Conservation (phyloP, 2,797 vertebrate species). For the Poeciliopsis presidionis region DNA sequence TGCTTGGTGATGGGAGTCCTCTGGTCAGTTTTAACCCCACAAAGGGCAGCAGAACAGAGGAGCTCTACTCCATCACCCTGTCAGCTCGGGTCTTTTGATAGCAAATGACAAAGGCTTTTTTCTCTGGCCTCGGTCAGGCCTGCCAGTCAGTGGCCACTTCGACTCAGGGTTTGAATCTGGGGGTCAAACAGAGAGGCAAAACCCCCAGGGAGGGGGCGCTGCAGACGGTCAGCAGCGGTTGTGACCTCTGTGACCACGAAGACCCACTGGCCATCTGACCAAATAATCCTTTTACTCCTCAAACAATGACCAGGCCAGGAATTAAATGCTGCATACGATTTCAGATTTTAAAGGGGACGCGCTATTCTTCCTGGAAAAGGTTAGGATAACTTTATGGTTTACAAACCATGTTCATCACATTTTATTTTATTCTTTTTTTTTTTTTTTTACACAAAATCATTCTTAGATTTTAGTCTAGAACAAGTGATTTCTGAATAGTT, state of each 20-base stretch:
- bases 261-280: constrained; percentile 54
- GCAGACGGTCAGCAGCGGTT: constrained; percentile 63
- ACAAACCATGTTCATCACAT: too few species aligned
- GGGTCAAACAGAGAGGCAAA: constrained; percentile 66
- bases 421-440: too few species aligned
- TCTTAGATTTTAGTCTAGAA: too few species aligned
- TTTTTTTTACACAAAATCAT: too few species aligned
- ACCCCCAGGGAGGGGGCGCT: constrained; percentile 61
- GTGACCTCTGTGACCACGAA: constrained; percentile 56
- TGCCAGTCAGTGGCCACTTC: constrained; percentile 73
- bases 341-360: neutral
- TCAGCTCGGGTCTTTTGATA: constrained; percentile 60
- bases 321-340: constrained; percentile 25
- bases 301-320: constrained; percentile 18
- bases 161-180: constrained; percentile 70
- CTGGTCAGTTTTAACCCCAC: constrained; percentile 67
- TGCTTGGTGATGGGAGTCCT: constrained; percentile 58
- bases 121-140: constrained; percentile 42
- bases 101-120: constrained; percentile 51
- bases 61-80: constrained; percentile 76
- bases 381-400: too few species aligned
- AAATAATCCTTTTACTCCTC: constrained; percentile 50
- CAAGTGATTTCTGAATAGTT: too few species aligned
- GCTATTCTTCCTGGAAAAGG: too few species aligned
- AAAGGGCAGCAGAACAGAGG: constrained; percentile 60